Evolutionary conservation across 2,888 invertebrate species (phyloP).

Genomic region (Selenia dentaria): DNA sequence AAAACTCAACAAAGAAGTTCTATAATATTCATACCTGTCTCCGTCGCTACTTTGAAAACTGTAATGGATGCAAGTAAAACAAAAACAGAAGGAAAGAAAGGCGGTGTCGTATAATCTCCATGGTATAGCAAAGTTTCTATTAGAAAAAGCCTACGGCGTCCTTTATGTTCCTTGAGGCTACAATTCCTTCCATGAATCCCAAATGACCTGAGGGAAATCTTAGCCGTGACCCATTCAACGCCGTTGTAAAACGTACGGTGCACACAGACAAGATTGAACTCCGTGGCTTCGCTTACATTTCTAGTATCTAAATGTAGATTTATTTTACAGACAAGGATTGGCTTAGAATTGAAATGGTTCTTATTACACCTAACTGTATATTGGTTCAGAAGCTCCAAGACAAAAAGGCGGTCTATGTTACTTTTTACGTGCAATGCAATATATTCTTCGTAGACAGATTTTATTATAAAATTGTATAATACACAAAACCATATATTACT

Average conservation of each 20-base stretch:
- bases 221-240: conserved; percentile 82
- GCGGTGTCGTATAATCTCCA: conserved; percentile 59
- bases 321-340: conserved; percentile 20
- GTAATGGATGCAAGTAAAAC: conserved; percentile 66
- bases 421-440: no score
- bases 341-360: conserved; percentile 12
- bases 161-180: conserved; percentile 81
- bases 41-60: conserved; percentile 34
- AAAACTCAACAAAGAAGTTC: no score
- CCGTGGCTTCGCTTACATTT: conserved; percentile 22
- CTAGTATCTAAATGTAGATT: conserved; percentile 26
- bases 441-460: no score
- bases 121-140: conserved; percentile 62
- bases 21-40: no score
- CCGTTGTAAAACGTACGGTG: conserved; percentile 56
- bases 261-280: conserved; percentile 37
- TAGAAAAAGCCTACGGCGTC: conserved; percentile 75
- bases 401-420: background rate
- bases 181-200: conserved; percentile 83
- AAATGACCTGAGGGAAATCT: conserved; percentile 85
- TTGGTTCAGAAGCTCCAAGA: conserved; percentile 4
- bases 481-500: no score
- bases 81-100: conserved; percentile 58
- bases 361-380: conserved; percentile 14
- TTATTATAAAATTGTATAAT: no score